phyloP scores from a whole-genome alignment of 2,888 invertebrate genomes.

The Mycogona germanica region DNA sequence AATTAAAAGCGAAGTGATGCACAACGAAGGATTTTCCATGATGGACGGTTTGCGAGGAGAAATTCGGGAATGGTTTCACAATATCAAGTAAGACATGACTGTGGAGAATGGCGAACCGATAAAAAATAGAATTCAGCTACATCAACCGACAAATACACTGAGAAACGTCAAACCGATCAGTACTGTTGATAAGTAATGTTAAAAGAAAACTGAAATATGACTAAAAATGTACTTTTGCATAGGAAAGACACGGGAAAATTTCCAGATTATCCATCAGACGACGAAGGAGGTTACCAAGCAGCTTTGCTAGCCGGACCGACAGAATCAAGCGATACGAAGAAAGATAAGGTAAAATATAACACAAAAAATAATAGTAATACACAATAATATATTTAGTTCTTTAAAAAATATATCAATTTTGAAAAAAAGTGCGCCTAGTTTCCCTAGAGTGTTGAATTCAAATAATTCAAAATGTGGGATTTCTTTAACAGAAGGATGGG shows the following conservation, averaged over 20 bases:
- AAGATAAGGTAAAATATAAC: neutral
- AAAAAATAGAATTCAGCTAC: neutral
- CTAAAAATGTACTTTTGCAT: neutral
- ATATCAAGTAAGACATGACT: conserved; percentile 45
- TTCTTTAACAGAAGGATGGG: too few species aligned
- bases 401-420: too few species aligned
- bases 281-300: conserved; percentile 59
- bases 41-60: conserved; percentile 79
- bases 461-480: too few species aligned
- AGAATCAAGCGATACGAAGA: neutral
- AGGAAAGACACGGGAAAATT: conserved; percentile 43
- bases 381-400: too few species aligned
- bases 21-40: conserved; percentile 58
- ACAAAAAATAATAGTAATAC: too few species aligned
- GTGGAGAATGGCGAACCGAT: too few species aligned
- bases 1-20: conserved; percentile 47
- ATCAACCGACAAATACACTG: neutral
- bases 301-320: neutral
- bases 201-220: too few species aligned
- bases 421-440: too few species aligned
- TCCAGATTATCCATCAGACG: conserved; percentile 84
- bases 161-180: neutral
- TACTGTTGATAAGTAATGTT: too few species aligned
- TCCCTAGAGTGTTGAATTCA: too few species aligned
- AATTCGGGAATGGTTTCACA: conserved; percentile 73